Conservation (phyloP, 2,797 vertebrate genomes). For the Thunnus albacares region DNA sequence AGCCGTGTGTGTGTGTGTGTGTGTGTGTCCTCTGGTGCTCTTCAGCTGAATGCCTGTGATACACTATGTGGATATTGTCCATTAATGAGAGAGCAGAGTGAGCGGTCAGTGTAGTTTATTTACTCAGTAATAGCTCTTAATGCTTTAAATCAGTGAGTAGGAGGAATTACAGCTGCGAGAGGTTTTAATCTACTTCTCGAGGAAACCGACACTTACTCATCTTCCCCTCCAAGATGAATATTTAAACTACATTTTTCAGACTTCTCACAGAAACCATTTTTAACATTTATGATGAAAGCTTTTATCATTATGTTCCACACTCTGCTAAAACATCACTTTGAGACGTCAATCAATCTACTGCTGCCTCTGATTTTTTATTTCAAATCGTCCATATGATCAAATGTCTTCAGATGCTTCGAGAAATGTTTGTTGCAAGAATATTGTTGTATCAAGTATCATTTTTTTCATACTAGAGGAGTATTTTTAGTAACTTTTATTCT, state of each 20-base stretch:
- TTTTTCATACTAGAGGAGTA: not conserved
- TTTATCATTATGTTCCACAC: not conserved
- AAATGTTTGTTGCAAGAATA: no score
- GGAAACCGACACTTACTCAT: conserved; percentile 3
- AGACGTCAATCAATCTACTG: not conserved
- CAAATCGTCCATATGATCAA: not conserved
- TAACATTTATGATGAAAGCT: not conserved
- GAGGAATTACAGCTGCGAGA: conserved; percentile 14
- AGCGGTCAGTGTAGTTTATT: not conserved
- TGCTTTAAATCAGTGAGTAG: conserved; percentile 15
- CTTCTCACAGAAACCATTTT: not conserved
- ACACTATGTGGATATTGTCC: not conserved
- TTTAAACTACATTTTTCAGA: not conserved
- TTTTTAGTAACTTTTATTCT: no score
- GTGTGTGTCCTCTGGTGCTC: not conserved
- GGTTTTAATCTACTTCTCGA: conserved; percentile 17
- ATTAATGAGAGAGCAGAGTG: conserved; percentile 3
- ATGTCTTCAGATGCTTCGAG: not conserved
- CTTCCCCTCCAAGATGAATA: not conserved
- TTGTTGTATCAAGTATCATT: not conserved
- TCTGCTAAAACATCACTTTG: not conserved
- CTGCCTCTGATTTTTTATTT: not conserved
- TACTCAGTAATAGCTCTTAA: not conserved
- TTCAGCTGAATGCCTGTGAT: not conserved
- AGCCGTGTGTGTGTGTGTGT: not conserved